phyloP scores from a whole-genome alignment of 2,797 vertebrate species.

The Sphenopsis melanotis region DNA sequence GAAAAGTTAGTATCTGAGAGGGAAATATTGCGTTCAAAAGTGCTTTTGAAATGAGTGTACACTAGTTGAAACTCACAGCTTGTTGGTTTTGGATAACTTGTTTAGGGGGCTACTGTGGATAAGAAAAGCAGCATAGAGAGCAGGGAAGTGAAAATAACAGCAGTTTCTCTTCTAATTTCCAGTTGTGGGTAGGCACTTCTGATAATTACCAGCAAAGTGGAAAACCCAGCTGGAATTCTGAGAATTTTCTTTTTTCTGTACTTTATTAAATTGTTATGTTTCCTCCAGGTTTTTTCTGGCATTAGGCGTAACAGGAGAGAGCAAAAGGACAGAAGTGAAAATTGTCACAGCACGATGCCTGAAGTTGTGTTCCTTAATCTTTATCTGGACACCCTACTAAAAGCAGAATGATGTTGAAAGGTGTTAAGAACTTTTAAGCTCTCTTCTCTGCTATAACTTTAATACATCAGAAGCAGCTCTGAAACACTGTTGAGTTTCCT shows the following conservation, averaged over 20 bases:
- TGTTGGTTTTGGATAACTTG: conserved; percentile 58
- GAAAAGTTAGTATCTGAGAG: conserved; percentile 2
- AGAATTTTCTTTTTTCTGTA: conserved; percentile 17
- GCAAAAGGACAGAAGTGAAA: conserved; percentile 35
- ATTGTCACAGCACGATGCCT: background rate
- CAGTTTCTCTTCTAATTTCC: conserved; percentile 32
- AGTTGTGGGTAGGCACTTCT: conserved; percentile 46
- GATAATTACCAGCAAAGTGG: conserved; percentile 65
- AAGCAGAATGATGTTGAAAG: background rate
- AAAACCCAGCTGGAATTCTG: conserved; percentile 43
- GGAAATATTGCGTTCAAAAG: conserved; percentile 24
- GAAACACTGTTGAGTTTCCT: background rate
- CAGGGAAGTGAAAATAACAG: conserved; percentile 15
- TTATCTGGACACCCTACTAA: background rate
- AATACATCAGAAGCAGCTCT: background rate
- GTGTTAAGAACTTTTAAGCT: background rate
- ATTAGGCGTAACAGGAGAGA: background rate
- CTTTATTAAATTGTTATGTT: conserved; percentile 50
- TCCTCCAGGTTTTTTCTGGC: background rate
- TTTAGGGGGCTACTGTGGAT: conserved; percentile 50
- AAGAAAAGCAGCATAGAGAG: conserved; percentile 52
- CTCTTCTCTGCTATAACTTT: background rate
- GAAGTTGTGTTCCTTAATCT: background rate
- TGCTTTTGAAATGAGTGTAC: conserved; percentile 41
- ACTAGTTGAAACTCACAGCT: conserved; percentile 24